These are phyloP conservation scores for Tauraco erythrolophus DNA, from an alignment of 2,113 vertebrate species.

Conservation along the genomic window DNA sequence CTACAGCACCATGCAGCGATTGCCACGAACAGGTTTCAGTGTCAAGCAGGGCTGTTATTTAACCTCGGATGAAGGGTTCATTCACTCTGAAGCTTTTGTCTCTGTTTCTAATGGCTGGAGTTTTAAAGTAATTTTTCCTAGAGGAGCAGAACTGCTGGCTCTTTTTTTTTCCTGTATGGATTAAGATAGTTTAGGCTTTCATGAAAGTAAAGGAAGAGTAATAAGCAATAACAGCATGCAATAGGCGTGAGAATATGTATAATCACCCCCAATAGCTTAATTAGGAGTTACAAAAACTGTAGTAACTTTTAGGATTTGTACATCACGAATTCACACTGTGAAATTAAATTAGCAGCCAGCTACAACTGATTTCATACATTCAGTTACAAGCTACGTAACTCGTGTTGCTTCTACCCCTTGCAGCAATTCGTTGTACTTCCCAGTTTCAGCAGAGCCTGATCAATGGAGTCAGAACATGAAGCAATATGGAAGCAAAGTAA, in stretches of 20 bases:
- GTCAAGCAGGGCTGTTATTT: neutral
- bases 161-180: neutral
- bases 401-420: neutral
- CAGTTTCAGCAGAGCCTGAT: neutral
- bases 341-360: conserved; percentile 15
- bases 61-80: neutral
- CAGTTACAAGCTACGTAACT: neutral
- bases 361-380: neutral
- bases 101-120: neutral
- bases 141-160: neutral
- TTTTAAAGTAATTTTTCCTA: conserved; percentile 8
- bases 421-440: neutral
- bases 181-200: neutral
- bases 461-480: neutral
- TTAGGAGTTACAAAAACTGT: neutral
- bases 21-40: neutral
- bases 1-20: neutral
- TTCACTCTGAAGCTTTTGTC: neutral
- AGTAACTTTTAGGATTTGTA: neutral
- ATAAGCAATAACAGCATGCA: neutral
- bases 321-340: neutral
- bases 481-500: neutral
- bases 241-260: neutral
- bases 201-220: neutral
- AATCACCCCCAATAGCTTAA: conserved; percentile 7